Percentiles rank a stretch among this genome's conserved stretches.
phyloP scores from a whole-genome alignment of 30 jellyfish, hydroid and myxozoan genomes.

The Haliclystus octoradiatus region DNA sequence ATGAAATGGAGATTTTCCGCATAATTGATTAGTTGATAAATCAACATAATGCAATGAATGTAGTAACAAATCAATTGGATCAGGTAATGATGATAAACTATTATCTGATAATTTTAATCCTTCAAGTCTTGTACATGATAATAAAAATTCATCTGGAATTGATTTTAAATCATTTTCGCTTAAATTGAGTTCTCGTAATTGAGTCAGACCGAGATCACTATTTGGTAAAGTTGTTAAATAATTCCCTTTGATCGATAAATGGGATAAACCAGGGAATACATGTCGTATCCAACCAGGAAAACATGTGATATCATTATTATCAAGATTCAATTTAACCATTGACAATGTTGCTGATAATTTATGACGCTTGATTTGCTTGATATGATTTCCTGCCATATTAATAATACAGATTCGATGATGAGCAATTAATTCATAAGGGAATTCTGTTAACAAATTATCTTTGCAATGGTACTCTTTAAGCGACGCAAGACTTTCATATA shows the following conservation, averaged over 20 bases:
- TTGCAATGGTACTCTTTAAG: constrained; percentile 34
- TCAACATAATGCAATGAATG: constrained; percentile 36
- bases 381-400: constrained; percentile 35
- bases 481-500: constrained; percentile 23
- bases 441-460: constrained; percentile 23
- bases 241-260: constrained; percentile 33
- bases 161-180: constrained; percentile 31
- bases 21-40: constrained; percentile 49
- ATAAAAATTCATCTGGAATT: constrained; percentile 42
- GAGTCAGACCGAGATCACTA: constrained; percentile 22
- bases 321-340: constrained; percentile 28
- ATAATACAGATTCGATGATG: constrained; percentile 30
- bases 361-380: constrained; percentile 7
- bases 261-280: constrained; percentile 47
- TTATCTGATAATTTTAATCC: constrained; percentile 59
- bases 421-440: constrained; percentile 57
- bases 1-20: constrained; percentile 54
- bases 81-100: constrained; percentile 43
- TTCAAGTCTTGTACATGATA: constrained; percentile 33
- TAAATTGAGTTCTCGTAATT: constrained; percentile 30
- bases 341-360: constrained; percentile 17
- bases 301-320: constrained; percentile 28
- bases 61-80: constrained; percentile 16
- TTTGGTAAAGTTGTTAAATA: constrained; percentile 28
- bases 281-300: constrained; percentile 53